A percentile compares a stretch with the other conserved stretches of the same genome.
These are phyloP conservation scores for Cryptops parisi DNA, from an alignment of 2,888 invertebrate species.

Conservation along the genomic window DNA sequence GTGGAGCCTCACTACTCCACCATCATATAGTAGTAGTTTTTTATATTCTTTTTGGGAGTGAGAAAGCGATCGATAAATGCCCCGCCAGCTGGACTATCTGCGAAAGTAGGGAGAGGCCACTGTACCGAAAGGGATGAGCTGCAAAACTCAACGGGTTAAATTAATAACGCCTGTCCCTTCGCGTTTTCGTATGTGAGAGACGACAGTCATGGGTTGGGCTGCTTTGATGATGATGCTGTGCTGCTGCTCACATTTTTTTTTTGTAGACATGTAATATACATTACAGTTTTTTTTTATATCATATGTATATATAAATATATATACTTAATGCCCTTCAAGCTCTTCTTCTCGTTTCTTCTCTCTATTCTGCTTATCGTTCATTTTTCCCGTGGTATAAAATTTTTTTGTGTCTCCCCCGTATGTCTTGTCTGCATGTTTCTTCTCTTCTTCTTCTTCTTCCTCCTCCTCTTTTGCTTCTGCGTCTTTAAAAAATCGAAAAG, in stretches of 20 bases:
- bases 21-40: not conserved
- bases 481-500: too few species aligned
- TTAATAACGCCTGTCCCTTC: slow-evolving; percentile 2
- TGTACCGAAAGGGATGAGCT: not conserved
- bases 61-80: slow-evolving; percentile 5
- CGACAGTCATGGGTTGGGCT: too few species aligned
- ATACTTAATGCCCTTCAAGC: not conserved
- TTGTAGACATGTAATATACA: too few species aligned
- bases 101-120: slow-evolving; percentile 3
- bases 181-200: too few species aligned
- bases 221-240: not conserved
- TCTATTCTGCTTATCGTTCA: not conserved
- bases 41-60: not conserved
- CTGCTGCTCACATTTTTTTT: not conserved
- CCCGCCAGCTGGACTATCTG: slow-evolving; percentile 10
- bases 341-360: not conserved
- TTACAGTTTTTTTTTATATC: too few species aligned
- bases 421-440: not conserved
- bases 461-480: not conserved
- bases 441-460: not conserved
- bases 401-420: not conserved
- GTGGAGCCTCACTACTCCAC: not conserved
- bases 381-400: not conserved
- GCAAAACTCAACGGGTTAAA: slow-evolving; percentile 1
- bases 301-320: too few species aligned